Base-by-base conservation (phyloP, 2,888 invertebrate genomes). In the Liopterus haemorrhoidalis region DNA sequence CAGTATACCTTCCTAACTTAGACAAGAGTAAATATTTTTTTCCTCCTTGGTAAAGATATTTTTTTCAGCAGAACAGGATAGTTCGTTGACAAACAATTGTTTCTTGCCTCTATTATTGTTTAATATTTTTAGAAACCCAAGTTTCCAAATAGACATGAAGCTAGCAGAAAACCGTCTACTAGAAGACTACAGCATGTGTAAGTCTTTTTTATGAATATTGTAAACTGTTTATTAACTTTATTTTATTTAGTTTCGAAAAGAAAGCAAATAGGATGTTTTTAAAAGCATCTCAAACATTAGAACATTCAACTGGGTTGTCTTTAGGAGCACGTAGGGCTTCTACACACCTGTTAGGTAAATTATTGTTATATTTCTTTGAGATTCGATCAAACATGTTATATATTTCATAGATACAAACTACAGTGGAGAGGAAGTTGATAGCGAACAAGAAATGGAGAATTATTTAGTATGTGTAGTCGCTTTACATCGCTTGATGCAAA, bases 191-290 rank as follows among this genome's bases (percentile, higher is more conserved):
- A 89, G 62, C 87, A 87, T 71, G 85, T 84, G 75, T 82, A 68
- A 73, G 76, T 71, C 16, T 33, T n/a, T 12, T 6, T 14, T 38
- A 40, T 45, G 6, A n/a, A 12, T 36, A 22, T 4, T 6, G 21
- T 21, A 36, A 41, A 15, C n/a, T 19, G 18, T 45, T 39, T 11
- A 31, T 16, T 59, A 53, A 36, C n/a, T 20, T 20, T 36, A 21
- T 36, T 44, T 32, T 18, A 53, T 62, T 11, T 52, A 80, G 81
- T 9, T 76, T 88, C 51, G 87, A 88, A 64, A 78, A 79, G 59
- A 84, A 85, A 61, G 90, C 87, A 0, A 88, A 85, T 59, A 85
- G 85, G 63, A 82, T 90, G 74, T 75, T 92, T 60, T 71, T 82
- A 66, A 85, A 78, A 61, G 92, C 85, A 0, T 88, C 86, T 1